phyloP scores from a whole-genome alignment of 2,888 invertebrate species.

The Tubulanus polymorphus region DNA sequence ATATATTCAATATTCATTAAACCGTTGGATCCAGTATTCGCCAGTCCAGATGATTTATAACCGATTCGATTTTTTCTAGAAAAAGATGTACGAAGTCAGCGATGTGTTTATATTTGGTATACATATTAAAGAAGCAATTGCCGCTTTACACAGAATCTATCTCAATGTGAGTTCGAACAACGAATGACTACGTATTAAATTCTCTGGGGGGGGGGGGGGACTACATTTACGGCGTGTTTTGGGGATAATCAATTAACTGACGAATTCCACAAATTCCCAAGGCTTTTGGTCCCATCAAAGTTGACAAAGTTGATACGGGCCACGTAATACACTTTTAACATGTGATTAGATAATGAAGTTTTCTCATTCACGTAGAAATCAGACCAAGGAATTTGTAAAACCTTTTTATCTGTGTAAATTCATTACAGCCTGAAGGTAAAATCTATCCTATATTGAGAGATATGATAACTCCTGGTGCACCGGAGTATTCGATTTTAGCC shows the following conservation, averaged over 20 bases:
- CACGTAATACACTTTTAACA: no score
- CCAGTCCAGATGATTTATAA: background rate
- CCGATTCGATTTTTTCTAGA: conserved; percentile 24
- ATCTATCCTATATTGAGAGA: conserved; percentile 41
- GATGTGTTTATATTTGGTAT: conserved; percentile 44
- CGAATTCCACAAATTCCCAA: no score
- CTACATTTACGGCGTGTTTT: background rate
- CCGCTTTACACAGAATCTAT: conserved; percentile 43
- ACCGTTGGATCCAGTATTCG: background rate
- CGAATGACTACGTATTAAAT: no score
- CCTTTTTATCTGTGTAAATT: no score
- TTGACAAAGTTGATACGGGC: no score
- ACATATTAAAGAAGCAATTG: conserved; percentile 44
- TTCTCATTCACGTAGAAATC: no score
- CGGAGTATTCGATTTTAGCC: conserved; percentile 31
- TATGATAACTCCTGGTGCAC: conserved; percentile 33
- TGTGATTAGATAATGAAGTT: no score
- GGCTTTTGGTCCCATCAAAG: no score
- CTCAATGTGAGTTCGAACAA: conserved; percentile 38
- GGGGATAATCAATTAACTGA: background rate
- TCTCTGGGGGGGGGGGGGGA: background rate
- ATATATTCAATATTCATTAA: conserved; percentile 11
- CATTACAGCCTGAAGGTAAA: conserved; percentile 39
- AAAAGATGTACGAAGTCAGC: conserved; percentile 31
- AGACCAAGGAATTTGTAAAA: no score